Conservation (phyloP, 2,113 vertebrate species). For the Oreochromis niloticus region DNA sequence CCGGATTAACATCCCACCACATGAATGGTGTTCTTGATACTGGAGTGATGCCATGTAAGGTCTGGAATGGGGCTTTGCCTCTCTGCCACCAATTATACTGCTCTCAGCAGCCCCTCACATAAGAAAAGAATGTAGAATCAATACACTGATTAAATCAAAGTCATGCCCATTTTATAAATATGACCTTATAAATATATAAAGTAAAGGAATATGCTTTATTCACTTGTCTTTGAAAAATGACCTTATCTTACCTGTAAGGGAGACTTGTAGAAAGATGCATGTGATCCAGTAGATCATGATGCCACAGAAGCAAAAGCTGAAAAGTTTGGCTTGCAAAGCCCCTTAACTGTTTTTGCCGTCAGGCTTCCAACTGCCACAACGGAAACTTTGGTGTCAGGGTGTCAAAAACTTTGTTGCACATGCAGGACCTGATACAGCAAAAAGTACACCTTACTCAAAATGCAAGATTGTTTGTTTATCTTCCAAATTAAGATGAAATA, state of each 20-base stretch:
- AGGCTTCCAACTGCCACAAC: background rate
- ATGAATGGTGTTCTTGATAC: fast-evolving
- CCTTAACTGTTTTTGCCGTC: background rate
- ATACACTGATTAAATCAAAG: background rate
- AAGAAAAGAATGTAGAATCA: background rate
- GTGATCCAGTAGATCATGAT: background rate
- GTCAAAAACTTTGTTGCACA: background rate
- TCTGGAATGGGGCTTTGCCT: slow-evolving; percentile 69
- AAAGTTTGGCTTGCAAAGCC: background rate
- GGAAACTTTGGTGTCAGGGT: slow-evolving; percentile 27
- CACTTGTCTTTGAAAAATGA: background rate
- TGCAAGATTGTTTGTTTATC: background rate
- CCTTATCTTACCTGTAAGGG: slow-evolving; percentile 20
- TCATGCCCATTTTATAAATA: background rate
- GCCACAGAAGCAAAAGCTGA: background rate
- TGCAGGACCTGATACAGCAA: background rate
- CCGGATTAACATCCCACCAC: slow-evolving; percentile 62
- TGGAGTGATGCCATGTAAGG: slow-evolving; percentile 79
- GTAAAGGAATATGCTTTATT: background rate
- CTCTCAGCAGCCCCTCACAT: slow-evolving; percentile 53
- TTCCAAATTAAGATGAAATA: background rate
- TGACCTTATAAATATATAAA: background rate
- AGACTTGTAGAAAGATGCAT: background rate
- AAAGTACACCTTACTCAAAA: background rate
- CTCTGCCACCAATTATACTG: slow-evolving; percentile 72